phyloP scores from a whole-genome alignment of 2,797 vertebrate species.

The Lacerta viridis region DNA sequence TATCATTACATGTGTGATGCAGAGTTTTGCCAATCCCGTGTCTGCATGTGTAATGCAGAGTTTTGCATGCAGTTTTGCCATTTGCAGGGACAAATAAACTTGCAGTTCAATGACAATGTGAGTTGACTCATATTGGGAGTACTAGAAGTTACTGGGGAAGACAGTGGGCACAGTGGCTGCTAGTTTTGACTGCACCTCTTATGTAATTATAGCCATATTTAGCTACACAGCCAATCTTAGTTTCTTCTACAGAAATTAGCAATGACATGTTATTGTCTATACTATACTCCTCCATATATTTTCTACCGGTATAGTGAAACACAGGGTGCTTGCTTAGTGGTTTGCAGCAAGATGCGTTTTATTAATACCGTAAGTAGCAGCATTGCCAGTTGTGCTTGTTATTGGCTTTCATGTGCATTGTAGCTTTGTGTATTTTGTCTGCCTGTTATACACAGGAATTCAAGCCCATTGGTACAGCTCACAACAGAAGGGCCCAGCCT shows the following conservation, averaged over 20 bases:
- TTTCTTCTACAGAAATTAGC: neutral
- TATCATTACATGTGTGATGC: neutral
- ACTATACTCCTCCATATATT: conserved; percentile 33
- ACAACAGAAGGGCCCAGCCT: conserved; percentile 95
- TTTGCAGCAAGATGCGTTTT: conserved; percentile 50
- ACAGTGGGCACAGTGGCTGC: neutral
- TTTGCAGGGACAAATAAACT: neutral
- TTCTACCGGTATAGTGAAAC: conserved; percentile 55
- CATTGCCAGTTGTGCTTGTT: conserved; percentile 71
- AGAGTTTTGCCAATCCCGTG: neutral
- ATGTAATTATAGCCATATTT: neutral
- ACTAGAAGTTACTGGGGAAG: neutral
- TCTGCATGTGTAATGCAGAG: neutral
- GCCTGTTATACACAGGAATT: conserved; percentile 87
- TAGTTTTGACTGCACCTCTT: neutral
- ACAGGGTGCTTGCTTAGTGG: conserved; percentile 54
- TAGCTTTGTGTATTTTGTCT: conserved; percentile 84
- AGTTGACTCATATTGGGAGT: neutral
- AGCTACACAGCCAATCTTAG: no score
- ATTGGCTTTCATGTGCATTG: conserved; percentile 79
- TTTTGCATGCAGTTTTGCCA: no score
- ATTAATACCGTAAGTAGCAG: conserved; percentile 67
- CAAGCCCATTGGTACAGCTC: conserved; percentile 90
- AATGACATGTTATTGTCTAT: neutral
- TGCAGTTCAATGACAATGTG: neutral